Conservation (phyloP, 2,888 invertebrate species). For the Anodontia alba region DNA sequence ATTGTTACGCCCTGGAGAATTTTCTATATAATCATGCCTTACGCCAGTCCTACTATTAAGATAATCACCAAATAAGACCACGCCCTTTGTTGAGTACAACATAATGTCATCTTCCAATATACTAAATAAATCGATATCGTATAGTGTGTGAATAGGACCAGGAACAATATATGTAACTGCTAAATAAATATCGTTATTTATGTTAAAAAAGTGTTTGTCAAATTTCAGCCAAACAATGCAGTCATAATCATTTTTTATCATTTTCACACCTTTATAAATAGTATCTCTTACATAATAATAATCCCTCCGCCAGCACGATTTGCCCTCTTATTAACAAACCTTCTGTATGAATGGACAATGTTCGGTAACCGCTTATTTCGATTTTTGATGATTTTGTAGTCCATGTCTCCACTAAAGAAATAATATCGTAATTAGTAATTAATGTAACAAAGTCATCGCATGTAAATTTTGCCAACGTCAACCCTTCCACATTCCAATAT, state of each 20-base stretch:
- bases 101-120: constrained; percentile 18
- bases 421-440: background rate
- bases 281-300: background rate
- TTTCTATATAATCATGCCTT: constrained; percentile 15
- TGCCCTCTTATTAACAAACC: background rate
- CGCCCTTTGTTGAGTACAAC: constrained; percentile 1
- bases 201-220: background rate
- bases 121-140: constrained; percentile 14
- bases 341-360: background rate
- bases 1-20: background rate
- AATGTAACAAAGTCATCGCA: background rate
- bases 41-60: constrained; percentile 14
- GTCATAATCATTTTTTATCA: background rate
- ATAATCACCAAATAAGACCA: constrained; percentile 2
- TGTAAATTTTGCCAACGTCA: background rate
- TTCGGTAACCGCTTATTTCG: background rate
- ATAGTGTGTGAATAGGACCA: background rate
- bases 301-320: background rate
- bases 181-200: constrained; percentile 12
- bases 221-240: background rate
- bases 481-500: constrained; percentile 11
- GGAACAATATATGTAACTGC: constrained; percentile 22
- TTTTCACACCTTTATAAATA: background rate
- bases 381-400: too few relatives aligned
- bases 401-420: too few relatives aligned